Percentiles rank a stretch among this genome's conserved stretches.
Conservation (phyloP, 2,113 vertebrate species). For the Okapia johnstoni region DNA sequence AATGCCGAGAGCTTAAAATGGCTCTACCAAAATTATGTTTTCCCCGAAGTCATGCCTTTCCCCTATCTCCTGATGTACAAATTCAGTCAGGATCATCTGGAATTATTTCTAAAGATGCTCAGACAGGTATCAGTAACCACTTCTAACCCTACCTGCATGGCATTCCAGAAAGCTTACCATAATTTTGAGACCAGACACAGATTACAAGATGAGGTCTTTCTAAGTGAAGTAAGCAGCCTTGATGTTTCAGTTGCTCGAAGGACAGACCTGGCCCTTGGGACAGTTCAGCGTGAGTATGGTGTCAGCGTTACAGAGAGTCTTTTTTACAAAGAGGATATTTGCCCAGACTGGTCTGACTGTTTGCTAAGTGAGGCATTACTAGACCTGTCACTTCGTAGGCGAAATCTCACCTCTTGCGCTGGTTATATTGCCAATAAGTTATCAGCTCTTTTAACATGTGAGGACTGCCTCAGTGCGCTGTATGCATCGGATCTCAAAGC, state of each 20-base stretch:
- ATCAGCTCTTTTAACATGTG: conserved; percentile 52
- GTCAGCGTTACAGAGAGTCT: neutral
- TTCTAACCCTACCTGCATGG: conserved; percentile 56
- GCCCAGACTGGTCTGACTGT: neutral
- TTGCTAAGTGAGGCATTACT: conserved; percentile 48
- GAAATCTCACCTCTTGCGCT: rapidly evolving
- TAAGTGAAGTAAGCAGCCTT: neutral
- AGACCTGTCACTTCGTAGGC: conserved; percentile 5
- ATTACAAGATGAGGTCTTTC: neutral
- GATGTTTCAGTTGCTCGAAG: neutral
- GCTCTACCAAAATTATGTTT: conserved; percentile 58
- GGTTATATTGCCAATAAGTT: conserved; percentile 56
- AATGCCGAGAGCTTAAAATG: conserved; percentile 76
- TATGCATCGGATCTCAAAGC: conserved; percentile 59
- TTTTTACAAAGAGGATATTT: neutral
- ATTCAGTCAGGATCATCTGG: conserved; percentile 71
- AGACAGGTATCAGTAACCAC: conserved; percentile 35
- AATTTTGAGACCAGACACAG: conserved; percentile 59
- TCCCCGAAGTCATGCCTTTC: conserved; percentile 14
- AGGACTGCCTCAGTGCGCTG: conserved; percentile 70
- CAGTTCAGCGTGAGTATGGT: conserved; percentile 51
- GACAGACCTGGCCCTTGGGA: conserved; percentile 64
- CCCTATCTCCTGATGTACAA: conserved; percentile 29
- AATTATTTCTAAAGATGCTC: conserved; percentile 68
- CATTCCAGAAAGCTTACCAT: conserved; percentile 72